Evolutionary conservation across 1,140 invertebrate species (phyloP).

Genomic region (Scaptodrosophila lebanonensis): DNA sequence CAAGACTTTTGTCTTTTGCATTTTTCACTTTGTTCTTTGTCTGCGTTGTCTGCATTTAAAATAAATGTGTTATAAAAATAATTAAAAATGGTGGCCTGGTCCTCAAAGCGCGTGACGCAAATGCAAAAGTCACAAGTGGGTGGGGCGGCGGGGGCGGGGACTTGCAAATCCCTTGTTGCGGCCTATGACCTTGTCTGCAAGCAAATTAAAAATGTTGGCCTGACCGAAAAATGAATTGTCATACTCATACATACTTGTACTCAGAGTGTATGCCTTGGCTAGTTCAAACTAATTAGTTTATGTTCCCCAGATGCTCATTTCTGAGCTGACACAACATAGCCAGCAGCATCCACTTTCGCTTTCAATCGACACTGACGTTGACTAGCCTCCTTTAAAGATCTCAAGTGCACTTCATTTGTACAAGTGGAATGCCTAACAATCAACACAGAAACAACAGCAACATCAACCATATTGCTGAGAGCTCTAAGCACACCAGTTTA

Average conservation of each 20-base stretch:
- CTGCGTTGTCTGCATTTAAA: constrained; percentile 24
- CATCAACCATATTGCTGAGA: constrained; percentile 22
- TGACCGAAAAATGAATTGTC: constrained; percentile 51
- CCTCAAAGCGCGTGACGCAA: constrained; percentile 42
- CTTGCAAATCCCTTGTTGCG: background rate
- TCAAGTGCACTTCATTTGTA: constrained; percentile 59
- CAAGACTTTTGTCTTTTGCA: constrained; percentile 50
- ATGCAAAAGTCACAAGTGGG: constrained; percentile 40
- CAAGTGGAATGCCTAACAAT: constrained; percentile 2
- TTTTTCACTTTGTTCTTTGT: constrained; percentile 16
- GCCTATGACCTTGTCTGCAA: constrained; percentile 14
- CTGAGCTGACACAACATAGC: constrained; percentile 13
- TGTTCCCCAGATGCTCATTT: constrained; percentile 54
- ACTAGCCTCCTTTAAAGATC: constrained; percentile 35
- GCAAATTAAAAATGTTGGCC: constrained; percentile 8
- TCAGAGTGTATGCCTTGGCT: constrained; percentile 54
- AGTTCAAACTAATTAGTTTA: constrained; percentile 64
- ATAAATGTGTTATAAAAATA: constrained; percentile 41
- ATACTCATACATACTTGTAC: no score
- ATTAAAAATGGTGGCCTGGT: constrained; percentile 38
- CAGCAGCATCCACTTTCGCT: constrained; percentile 6
- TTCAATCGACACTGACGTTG: constrained; percentile 50
- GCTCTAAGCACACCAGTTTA: constrained; percentile 33
- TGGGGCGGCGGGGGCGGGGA: background rate
- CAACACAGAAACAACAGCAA: background rate